phyloP scores from a whole-genome alignment of 2,888 invertebrate genomes.

The Tuta absoluta region DNA sequence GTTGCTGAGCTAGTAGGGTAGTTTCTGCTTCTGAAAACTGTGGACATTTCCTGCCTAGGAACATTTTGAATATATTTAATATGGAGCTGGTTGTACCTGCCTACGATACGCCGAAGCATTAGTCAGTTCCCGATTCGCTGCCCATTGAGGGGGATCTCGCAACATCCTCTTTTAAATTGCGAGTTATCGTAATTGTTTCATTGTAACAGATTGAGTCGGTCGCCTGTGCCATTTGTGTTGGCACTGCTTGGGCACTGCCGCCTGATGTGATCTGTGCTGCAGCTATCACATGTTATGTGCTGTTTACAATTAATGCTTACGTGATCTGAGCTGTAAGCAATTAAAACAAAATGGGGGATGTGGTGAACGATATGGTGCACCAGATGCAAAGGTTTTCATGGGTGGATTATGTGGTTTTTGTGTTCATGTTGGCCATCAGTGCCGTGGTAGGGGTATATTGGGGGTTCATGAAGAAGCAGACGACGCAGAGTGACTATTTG shows the following conservation, averaged over 20 bases:
- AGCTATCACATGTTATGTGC: no score
- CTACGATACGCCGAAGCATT: slow-evolving; percentile 45
- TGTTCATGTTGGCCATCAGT: slow-evolving; percentile 87
- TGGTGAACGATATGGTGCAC: slow-evolving; percentile 72
- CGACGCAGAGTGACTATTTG: slow-evolving; percentile 86
- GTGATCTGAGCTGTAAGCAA: slow-evolving; percentile 35
- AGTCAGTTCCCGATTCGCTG: slow-evolving; percentile 64
- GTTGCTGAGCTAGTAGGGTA: no score
- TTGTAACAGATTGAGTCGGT: slow-evolving; percentile 73
- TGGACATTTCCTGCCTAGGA: no score
- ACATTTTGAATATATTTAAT: not conserved
- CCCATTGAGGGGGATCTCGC: slow-evolving; percentile 74
- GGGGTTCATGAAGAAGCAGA: slow-evolving; percentile 86
- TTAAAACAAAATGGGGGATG: slow-evolving; percentile 53
- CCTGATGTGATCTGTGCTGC: no score
- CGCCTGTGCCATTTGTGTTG: slow-evolving; percentile 48
- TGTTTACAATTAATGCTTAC: slow-evolving; percentile 9
- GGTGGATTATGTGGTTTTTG: slow-evolving; percentile 90
- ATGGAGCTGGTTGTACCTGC: slow-evolving; percentile 26
- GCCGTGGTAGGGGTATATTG: slow-evolving; percentile 91
- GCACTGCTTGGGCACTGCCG: slow-evolving; percentile 34
- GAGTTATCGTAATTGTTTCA: slow-evolving; percentile 81
- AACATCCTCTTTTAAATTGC: slow-evolving; percentile 81
- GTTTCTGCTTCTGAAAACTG: no score
- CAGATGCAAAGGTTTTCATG: slow-evolving; percentile 85